Evolutionary conservation across 2,113 vertebrate genomes (phyloP).

Genomic region (Ornithorhynchus anatinus): DNA sequence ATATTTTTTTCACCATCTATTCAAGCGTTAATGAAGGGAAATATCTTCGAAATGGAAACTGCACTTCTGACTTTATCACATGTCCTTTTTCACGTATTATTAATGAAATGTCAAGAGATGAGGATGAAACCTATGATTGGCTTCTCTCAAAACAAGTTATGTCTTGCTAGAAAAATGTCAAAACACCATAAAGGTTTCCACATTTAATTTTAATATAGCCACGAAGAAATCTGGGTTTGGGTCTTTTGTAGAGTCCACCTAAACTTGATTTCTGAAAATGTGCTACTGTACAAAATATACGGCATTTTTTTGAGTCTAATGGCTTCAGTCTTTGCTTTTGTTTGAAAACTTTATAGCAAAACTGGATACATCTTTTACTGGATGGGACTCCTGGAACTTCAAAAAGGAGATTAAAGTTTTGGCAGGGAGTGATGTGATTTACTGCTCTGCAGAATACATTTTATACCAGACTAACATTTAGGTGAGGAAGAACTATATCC

Average conservation of each 20-base stretch:
- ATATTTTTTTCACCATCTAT: too few relatives aligned
- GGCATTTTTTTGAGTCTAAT: conserved; percentile 11
- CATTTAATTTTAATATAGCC: conserved; percentile 32
- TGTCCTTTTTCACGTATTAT: too few relatives aligned
- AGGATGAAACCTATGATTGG: too few relatives aligned
- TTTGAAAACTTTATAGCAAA: conserved; percentile 25
- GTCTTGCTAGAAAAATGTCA: too few relatives aligned
- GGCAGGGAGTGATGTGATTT: not conserved
- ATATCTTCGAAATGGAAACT: too few relatives aligned
- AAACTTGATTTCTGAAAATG: too few relatives aligned
- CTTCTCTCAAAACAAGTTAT: too few relatives aligned
- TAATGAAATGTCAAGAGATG: too few relatives aligned
- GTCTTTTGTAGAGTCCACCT: conserved; percentile 12
- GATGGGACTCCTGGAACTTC: conserved; percentile 10
- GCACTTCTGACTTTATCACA: too few relatives aligned
- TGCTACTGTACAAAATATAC: conserved; percentile 1
- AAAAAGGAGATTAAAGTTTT: conserved; percentile 4
- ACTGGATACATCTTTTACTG: conserved; percentile 1
- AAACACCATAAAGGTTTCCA: not conserved
- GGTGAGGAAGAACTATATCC: not conserved
- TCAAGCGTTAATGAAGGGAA: too few relatives aligned
- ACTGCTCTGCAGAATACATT: fast-evolving
- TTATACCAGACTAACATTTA: not conserved
- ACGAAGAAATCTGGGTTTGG: not conserved
- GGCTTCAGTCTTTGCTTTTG: conserved; percentile 7